These are phyloP conservation scores for Acomys russatus DNA, from an alignment of 2,797 vertebrate genomes.

Conservation along the genomic window DNA sequence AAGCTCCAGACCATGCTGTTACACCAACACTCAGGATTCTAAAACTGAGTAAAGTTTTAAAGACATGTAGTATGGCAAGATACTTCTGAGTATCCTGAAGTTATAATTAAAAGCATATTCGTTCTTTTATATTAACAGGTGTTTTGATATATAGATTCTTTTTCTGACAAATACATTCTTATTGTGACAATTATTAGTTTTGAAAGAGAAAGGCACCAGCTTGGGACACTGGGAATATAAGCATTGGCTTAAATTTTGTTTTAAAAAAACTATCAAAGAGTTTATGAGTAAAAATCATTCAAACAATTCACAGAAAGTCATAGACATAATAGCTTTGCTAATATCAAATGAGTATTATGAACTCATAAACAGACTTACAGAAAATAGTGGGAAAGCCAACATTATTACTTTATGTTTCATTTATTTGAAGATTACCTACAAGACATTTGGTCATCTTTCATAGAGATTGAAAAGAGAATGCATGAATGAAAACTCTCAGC, in stretches of 20 bases:
- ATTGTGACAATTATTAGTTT: background rate
- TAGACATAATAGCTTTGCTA: slow-evolving; percentile 18
- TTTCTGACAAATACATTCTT: background rate
- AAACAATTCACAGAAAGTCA: slow-evolving; percentile 20
- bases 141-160: background rate
- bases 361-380: background rate
- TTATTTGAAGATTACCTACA: slow-evolving; percentile 56
- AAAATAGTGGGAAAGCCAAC: background rate
- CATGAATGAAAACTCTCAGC: slow-evolving; percentile 36
- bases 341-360: slow-evolving; percentile 6
- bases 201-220: slow-evolving; percentile 8
- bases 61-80: background rate
- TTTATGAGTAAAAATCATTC: background rate
- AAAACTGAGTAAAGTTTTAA: background rate
- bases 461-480: slow-evolving; percentile 46
- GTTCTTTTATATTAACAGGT: background rate
- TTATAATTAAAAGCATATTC: slow-evolving; percentile 38
- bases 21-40: background rate
- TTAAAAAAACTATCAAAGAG: background rate
- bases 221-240: background rate
- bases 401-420: slow-evolving; percentile 62
- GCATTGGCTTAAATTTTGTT: slow-evolving; percentile 6
- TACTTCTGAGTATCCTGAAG: background rate
- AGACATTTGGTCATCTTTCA: slow-evolving; percentile 47
- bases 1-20: too few relatives aligned